phyloP scores from a whole-genome alignment of 2,797 vertebrate species.

The Spea hammondii region DNA sequence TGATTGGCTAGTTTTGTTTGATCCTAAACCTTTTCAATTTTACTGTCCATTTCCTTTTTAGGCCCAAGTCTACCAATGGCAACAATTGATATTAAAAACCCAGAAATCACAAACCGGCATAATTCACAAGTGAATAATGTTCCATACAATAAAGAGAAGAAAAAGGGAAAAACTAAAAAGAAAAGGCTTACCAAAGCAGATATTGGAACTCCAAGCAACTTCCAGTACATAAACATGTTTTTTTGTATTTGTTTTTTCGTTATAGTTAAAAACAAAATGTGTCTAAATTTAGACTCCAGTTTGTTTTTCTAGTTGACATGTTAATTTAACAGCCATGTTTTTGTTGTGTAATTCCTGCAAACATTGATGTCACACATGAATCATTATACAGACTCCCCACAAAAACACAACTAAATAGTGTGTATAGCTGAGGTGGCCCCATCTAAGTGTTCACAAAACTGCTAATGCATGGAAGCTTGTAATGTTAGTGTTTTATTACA shows the following conservation, averaged over 20 bases:
- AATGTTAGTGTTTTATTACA: too few relatives aligned
- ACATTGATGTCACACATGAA: too few relatives aligned
- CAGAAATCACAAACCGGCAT: constrained; percentile 91
- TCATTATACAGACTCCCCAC: too few relatives aligned
- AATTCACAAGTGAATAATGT: constrained; percentile 90
- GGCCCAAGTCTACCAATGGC: constrained; percentile 91
- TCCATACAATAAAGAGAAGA: constrained; percentile 88
- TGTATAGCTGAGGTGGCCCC: too few relatives aligned
- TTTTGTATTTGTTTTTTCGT: neutral
- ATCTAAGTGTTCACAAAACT: too few relatives aligned
- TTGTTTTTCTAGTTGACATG: neutral
- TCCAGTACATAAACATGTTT: constrained; percentile 79
- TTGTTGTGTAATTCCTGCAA: too few relatives aligned
- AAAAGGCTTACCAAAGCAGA: constrained; percentile 96
- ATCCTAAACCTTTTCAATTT: too few relatives aligned
- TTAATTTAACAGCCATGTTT: too few relatives aligned
- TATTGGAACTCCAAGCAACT: constrained; percentile 97
- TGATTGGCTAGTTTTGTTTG: neutral
- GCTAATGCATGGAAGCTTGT: too few relatives aligned
- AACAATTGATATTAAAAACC: constrained; percentile 97
- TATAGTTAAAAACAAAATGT: neutral
- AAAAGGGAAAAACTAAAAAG: constrained; percentile 90
- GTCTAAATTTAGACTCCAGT: too few relatives aligned
- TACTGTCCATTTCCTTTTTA: constrained; percentile 58
- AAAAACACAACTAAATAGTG: too few relatives aligned